phyloP scores from a whole-genome alignment of 2,888 invertebrate species.

The Leptogaster cylindrica region DNA sequence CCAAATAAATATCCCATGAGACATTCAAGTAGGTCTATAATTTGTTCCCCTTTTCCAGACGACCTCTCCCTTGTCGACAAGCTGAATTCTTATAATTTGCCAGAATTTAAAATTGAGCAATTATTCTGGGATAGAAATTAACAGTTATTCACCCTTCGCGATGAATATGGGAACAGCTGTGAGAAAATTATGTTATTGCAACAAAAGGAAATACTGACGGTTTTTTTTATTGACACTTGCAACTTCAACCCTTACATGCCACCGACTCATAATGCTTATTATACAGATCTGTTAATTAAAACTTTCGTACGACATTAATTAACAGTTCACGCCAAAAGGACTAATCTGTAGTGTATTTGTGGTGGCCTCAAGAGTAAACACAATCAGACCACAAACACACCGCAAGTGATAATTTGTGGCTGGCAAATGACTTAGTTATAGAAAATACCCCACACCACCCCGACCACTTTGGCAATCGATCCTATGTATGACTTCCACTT shows the following conservation, averaged over 20 bases:
- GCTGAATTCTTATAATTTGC: slow-evolving; percentile 17
- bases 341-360: slow-evolving; percentile 3
- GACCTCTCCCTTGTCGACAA: too few relatives aligned
- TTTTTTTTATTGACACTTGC: slow-evolving; percentile 5
- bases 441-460: slow-evolving; percentile 8
- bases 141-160: neutral
- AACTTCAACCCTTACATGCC: slow-evolving; percentile 13
- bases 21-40: too few relatives aligned
- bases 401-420: slow-evolving; percentile 45
- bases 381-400: slow-evolving; percentile 37
- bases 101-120: slow-evolving; percentile 21
- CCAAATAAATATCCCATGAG: too few relatives aligned
- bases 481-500: too few relatives aligned
- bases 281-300: slow-evolving; percentile 36
- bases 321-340: slow-evolving; percentile 31
- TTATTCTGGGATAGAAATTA: slow-evolving; percentile 16
- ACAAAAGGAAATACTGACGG: too few relatives aligned
- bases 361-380: neutral
- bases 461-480: neutral
- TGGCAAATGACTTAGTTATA: slow-evolving; percentile 40
- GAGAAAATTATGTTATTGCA: too few relatives aligned
- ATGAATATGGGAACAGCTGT: neutral
- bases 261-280: slow-evolving; percentile 25
- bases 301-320: slow-evolving; percentile 35
- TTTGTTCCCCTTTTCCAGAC: too few relatives aligned